phyloP scores from a whole-genome alignment of 1,140 invertebrate species.

The Drosophila asahinai region DNA sequence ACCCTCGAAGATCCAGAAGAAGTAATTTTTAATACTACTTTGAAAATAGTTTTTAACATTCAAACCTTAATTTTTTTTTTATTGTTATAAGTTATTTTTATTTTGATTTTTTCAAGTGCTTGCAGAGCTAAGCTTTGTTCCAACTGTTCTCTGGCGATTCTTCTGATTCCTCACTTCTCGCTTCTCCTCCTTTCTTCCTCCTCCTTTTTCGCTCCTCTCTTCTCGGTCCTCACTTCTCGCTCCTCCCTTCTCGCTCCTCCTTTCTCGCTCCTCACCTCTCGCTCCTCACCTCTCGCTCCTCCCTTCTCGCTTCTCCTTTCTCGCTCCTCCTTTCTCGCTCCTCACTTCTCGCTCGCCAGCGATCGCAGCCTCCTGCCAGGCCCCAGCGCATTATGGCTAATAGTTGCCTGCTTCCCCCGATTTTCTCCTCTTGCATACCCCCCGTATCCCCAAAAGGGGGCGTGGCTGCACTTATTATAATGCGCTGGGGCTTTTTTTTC shows the following conservation, averaged over 20 bases:
- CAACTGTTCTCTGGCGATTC: slow-evolving; percentile 14
- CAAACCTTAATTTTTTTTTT: background rate
- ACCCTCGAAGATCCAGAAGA: no score
- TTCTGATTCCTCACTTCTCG: background rate
- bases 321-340: background rate
- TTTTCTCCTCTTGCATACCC: slow-evolving; percentile 7
- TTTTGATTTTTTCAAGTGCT: background rate
- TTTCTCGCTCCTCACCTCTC: background rate
- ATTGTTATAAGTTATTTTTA: background rate
- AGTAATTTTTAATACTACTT: no score
- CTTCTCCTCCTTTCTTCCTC: no score
- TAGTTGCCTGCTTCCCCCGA: slow-evolving; percentile 47
- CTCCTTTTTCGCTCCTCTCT: background rate
- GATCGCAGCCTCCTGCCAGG: slow-evolving; percentile 23
- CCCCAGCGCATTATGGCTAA: slow-evolving; percentile 71
- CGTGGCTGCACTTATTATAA: slow-evolving; percentile 76
- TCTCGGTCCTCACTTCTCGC: no score
- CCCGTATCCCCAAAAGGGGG: slow-evolving; percentile 25
- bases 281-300: slow-evolving; percentile 3
- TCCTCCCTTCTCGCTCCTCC: background rate
- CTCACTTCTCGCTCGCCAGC: slow-evolving; percentile 7
- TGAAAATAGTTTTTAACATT: no score
- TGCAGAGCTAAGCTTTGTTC: background rate
- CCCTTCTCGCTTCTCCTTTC: background rate
- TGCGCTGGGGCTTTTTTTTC: slow-evolving; percentile 30